A percentile compares a stretch with the other conserved stretches of the same genome.
Evolutionary conservation across 2,888 invertebrate genomes (phyloP).

Genomic region (Suillia variegata): DNA sequence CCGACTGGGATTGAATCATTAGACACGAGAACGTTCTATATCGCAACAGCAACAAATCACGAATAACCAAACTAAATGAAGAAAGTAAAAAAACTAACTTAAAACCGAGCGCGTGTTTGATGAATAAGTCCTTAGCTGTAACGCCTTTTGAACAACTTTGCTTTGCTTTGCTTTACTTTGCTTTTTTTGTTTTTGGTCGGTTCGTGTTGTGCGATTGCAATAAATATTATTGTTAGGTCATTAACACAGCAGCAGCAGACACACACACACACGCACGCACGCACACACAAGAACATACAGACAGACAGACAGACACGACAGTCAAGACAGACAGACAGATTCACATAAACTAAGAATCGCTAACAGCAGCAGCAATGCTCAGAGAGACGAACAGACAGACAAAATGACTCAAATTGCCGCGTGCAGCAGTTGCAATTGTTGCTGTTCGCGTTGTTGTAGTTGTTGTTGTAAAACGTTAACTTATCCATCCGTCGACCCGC

Average conservation of each 20-base stretch:
- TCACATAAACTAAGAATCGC: not conserved
- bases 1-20: no score
- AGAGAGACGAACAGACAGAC: not conserved
- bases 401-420: not conserved
- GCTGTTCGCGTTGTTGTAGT: not conserved
- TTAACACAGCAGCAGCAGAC: slow-evolving; percentile 37
- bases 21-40: no score
- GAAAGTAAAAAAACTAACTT: no score
- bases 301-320: not conserved
- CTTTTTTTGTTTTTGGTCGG: not conserved
- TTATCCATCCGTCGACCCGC: no score
- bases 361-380: not conserved
- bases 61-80: no score
- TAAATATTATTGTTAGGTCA: slow-evolving; percentile 40
- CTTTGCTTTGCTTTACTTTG: not conserved
- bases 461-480: no score
- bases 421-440: not conserved
- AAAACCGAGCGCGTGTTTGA: no score
- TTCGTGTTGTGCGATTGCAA: slow-evolving; percentile 13
- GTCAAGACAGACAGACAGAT: not conserved
- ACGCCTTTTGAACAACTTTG: no score
- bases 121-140: no score
- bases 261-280: not conserved
- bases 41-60: no score
- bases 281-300: not conserved